A percentile compares a stretch with the other conserved stretches of the same genome.
phyloP scores from a whole-genome alignment of 2,797 vertebrate species.

The Megalops cyprinoides region DNA sequence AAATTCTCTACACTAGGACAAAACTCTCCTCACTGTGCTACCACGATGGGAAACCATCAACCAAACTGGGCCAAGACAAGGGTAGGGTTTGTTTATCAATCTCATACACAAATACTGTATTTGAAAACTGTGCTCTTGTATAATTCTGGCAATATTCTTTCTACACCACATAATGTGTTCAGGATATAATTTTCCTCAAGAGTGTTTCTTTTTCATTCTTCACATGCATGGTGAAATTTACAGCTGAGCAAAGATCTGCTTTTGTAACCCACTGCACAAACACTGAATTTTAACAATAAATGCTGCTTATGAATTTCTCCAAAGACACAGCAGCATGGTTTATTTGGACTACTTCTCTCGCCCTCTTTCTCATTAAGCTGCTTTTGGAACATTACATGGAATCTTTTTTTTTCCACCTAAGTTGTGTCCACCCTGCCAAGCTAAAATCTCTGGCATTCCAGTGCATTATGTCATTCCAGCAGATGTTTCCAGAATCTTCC shows the following conservation, averaged over 20 bases:
- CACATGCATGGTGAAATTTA: neutral
- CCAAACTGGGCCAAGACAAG: neutral
- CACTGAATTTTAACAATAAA: neutral
- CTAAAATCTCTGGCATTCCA: slow-evolving; percentile 44
- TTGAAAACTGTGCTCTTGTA: neutral
- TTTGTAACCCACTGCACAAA: neutral
- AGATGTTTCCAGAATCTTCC: slow-evolving; percentile 38
- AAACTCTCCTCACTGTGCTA: neutral
- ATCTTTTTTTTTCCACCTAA: too few species aligned
- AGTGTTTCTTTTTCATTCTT: too few species aligned
- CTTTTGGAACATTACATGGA: slow-evolving; percentile 18
- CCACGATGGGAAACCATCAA: neutral
- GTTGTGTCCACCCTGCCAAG: slow-evolving; percentile 25
- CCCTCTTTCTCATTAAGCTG: neutral
- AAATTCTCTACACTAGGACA: neutral
- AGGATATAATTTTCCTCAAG: neutral
- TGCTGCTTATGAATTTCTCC: neutral
- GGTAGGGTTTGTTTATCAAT: neutral
- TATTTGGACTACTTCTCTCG: neutral
- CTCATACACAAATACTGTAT: neutral
- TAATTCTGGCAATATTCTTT: neutral
- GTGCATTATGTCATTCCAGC: slow-evolving; percentile 36
- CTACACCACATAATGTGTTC: neutral
- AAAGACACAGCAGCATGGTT: neutral
- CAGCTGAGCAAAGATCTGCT: slow-evolving; percentile 8